These are phyloP conservation scores for Cassiopea andromeda DNA, from an alignment of 30 jellyfish, hydroid and myxozoan genomes.

Conservation along the genomic window DNA sequence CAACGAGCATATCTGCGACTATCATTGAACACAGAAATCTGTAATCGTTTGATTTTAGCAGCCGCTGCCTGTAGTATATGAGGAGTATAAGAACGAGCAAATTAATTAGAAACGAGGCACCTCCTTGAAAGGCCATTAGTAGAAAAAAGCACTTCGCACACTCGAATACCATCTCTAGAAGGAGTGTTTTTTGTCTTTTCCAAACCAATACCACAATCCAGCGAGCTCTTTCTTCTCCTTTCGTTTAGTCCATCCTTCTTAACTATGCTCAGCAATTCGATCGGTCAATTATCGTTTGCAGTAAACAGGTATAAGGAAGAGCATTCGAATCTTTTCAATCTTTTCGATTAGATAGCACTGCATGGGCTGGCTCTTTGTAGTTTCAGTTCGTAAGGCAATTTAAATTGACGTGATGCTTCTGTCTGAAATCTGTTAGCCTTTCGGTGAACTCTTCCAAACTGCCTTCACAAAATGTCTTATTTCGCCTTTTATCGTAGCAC, in stretches of 20 bases:
- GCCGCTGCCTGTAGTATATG: constrained; percentile 8
- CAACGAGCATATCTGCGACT: constrained; percentile 52
- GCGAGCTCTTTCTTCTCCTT: not conserved
- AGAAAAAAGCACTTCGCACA: constrained; percentile 17
- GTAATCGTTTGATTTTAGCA: constrained; percentile 29
- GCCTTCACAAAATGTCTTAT: too few species aligned
- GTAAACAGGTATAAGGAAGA: too few species aligned
- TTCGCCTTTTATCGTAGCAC: too few species aligned
- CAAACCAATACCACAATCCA: not conserved
- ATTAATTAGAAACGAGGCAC: constrained; percentile 23
- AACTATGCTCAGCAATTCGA: too few species aligned
- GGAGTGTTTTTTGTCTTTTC: not conserved
- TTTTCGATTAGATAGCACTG: not conserved
- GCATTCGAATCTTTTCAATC: too few species aligned
- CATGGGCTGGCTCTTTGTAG: not conserved
- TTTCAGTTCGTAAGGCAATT: not conserved
- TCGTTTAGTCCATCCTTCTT: too few species aligned
- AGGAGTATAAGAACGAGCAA: not conserved
- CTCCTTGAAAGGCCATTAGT: constrained; percentile 31
- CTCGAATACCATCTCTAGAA: constrained; percentile 3
- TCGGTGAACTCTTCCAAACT: too few species aligned
- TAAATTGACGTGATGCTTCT: too few species aligned
- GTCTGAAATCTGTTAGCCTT: too few species aligned
- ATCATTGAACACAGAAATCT: constrained; percentile 47
- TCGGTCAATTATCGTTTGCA: too few species aligned